Percentiles rank a stretch among this genome's conserved stretches.
Evolutionary conservation across 2,113 vertebrate species (phyloP).

Genomic region (Halichoeres trimaculatus): DNA sequence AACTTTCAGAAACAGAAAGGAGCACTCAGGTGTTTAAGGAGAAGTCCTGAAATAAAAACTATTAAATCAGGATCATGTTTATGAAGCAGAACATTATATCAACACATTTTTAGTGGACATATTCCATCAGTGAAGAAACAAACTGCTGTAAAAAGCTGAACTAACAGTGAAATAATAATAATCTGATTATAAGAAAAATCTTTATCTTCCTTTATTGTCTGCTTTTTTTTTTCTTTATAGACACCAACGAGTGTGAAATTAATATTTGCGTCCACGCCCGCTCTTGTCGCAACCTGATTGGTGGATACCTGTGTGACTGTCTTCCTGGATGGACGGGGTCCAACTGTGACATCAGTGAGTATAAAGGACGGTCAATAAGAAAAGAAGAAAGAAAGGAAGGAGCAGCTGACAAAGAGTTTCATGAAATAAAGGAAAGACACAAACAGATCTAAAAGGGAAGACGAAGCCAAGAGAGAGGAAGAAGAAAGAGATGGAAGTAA

Average conservation of each 20-base stretch:
- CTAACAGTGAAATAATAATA: not conserved
- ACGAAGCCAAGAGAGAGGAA: not conserved
- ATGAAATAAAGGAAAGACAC: not conserved
- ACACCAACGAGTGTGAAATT: slow-evolving; percentile 95
- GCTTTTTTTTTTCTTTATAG: slow-evolving; percentile 80
- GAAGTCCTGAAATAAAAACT: no score
- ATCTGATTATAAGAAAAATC: not conserved
- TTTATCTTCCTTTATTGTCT: slow-evolving; percentile 31
- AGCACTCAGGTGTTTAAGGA: no score
- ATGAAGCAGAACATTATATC: no score
- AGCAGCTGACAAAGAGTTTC: no score
- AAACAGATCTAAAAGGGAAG: not conserved
- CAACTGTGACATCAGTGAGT: slow-evolving; percentile 96
- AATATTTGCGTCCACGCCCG: slow-evolving; percentile 92
- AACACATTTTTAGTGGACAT: no score
- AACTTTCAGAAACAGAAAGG: no score
- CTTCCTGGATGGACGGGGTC: slow-evolving; percentile 93
- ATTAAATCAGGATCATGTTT: no score
- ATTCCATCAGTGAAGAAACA: no score
- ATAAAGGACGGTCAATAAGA: slow-evolving; percentile 12
- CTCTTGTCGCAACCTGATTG: slow-evolving; percentile 96
- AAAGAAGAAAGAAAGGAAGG: slow-evolving; percentile 7
- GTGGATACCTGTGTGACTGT: slow-evolving; percentile 97
- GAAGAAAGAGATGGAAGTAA: not conserved
- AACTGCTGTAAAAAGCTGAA: not conserved